Conservation (phyloP, 1,140 invertebrate species). For the Doryteuthis pealeii region DNA sequence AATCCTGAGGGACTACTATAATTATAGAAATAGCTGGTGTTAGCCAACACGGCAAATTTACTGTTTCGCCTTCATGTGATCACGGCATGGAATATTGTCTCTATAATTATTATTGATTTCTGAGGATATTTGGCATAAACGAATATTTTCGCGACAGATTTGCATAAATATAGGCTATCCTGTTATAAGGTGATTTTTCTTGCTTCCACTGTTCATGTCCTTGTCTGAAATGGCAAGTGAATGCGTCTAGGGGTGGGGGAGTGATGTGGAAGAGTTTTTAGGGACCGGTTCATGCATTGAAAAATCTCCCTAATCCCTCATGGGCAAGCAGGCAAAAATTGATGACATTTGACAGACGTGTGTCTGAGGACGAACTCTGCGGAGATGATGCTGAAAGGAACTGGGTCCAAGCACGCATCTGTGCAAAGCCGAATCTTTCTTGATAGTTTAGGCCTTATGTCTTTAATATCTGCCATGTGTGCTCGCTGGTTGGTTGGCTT, state of each 20-base stretch:
- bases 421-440: too few species aligned
- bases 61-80: neutral
- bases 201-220: too few species aligned
- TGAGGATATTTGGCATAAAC: neutral
- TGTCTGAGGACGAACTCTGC: too few species aligned
- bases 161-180: neutral
- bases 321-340: neutral
- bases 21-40: too few species aligned
- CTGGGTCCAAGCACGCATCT: too few species aligned
- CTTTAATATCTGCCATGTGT: too few species aligned
- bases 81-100: conserved; percentile 11
- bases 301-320: neutral
- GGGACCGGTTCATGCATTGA: too few species aligned
- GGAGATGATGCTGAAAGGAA: too few species aligned
- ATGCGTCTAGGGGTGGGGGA: neutral
- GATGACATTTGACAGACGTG: conserved; percentile 2
- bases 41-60: neutral
- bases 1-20: neutral
- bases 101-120: conserved; percentile 9
- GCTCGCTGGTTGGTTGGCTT: too few species aligned
- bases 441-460: too few species aligned
- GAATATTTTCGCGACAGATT: conserved; percentile 6
- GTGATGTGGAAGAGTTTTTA: neutral
- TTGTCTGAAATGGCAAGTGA: too few species aligned
- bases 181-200: too few species aligned